phyloP scores from a whole-genome alignment of 1,140 invertebrate species.

The Hypothenemus hampei region DNA sequence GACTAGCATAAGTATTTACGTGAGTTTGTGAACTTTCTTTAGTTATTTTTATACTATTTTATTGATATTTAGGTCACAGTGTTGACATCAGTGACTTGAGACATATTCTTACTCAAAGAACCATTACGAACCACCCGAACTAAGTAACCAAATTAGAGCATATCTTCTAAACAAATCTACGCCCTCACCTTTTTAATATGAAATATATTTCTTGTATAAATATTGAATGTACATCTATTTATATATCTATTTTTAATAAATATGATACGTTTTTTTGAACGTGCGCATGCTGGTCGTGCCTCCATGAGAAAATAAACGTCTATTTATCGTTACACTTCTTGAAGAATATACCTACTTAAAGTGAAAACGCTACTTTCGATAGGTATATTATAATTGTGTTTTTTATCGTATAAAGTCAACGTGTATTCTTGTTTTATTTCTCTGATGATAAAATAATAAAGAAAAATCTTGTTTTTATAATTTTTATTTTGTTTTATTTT shows the following conservation, averaged over 20 bases:
- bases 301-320: constrained; percentile 26
- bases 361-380: too few relatives aligned
- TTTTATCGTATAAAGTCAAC: too few relatives aligned
- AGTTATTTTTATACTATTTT: not conserved
- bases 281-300: constrained; percentile 42
- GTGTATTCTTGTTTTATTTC: too few relatives aligned
- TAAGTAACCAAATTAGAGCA: constrained; percentile 29
- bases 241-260: constrained; percentile 38
- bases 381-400: constrained; percentile 20
- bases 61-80: constrained; percentile 36
- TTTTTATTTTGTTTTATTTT: too few relatives aligned
- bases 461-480: constrained; percentile 31
- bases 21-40: constrained; percentile 23
- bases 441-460: too few relatives aligned
- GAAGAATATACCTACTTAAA: constrained; percentile 21
- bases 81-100: constrained; percentile 40
- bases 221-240: constrained; percentile 31
- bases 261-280: constrained; percentile 21
- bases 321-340: constrained; percentile 30
- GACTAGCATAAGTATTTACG: constrained; percentile 36
- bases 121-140: constrained; percentile 22
- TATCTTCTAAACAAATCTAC: constrained; percentile 32
- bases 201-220: constrained; percentile 30
- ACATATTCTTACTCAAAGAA: constrained; percentile 36
- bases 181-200: constrained; percentile 16